These are phyloP conservation scores for Mus musculus DNA, from an alignment of 2,113 vertebrate species.

Conservation along the genomic window DNA sequence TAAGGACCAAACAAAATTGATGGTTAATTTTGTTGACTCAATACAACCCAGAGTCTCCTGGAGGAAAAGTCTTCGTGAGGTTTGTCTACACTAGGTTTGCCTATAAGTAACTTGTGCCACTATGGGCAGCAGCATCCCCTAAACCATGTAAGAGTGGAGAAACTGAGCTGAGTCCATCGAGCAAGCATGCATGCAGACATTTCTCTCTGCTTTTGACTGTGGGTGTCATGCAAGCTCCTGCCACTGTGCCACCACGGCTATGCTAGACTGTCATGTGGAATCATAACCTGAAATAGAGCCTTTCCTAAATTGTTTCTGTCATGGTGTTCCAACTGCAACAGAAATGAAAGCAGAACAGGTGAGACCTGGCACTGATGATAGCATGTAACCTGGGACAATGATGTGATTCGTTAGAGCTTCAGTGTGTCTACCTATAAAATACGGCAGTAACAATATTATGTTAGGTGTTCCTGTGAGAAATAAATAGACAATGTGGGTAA, in stretches of 20 bases:
- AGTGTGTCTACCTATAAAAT: not conserved
- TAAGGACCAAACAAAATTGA: not conserved
- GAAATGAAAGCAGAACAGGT: not conserved
- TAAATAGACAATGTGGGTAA: not conserved
- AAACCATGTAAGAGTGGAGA: not conserved
- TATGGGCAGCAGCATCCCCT: not conserved
- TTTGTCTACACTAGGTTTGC: not conserved
- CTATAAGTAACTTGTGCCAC: not conserved
- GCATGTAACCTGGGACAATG: not conserved
- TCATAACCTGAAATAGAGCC: not conserved
- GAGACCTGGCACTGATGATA: not conserved
- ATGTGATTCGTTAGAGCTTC: not conserved
- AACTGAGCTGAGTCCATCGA: not conserved
- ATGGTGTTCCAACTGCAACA: not conserved
- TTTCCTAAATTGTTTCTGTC: not conserved
- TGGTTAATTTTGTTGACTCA: not conserved
- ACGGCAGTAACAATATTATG: not conserved
- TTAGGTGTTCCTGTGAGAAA: not conserved
- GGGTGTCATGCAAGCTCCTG: not conserved
- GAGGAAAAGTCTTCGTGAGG: too few species aligned
- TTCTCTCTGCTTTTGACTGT: not conserved
- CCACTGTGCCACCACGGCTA: accelerated
- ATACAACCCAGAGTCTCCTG: not conserved
- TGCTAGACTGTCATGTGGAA: not conserved
- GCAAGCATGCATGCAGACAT: not conserved